Evolutionary conservation across 1,140 invertebrate species (phyloP).

Genomic region (Pseudoatta argentina): DNA sequence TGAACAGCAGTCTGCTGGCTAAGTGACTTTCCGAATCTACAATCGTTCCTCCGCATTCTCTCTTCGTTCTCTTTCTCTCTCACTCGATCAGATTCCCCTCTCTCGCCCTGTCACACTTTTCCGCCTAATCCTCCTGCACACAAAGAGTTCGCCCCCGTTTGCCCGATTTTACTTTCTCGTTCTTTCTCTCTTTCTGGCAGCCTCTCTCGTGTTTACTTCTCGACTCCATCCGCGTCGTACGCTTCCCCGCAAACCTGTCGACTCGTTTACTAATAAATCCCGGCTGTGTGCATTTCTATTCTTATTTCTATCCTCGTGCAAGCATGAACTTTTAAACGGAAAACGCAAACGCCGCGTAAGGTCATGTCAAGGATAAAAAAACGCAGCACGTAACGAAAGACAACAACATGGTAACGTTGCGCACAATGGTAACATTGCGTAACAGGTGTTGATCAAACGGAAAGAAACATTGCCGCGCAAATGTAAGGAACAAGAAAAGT

Average conservation of each 20-base stretch:
- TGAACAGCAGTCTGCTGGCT: constrained; percentile 86
- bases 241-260: not conserved
- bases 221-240: constrained; percentile 21
- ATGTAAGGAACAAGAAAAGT: not conserved
- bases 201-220: constrained; percentile 6
- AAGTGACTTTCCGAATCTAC: constrained; percentile 85
- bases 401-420: not conserved
- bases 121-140: constrained; percentile 3
- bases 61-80: constrained; percentile 63
- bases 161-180: constrained; percentile 18
- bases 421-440: not conserved
- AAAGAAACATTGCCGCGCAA: not conserved
- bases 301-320: no score
- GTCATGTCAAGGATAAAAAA: not conserved
- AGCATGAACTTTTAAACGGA: not conserved
- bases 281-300: not conserved
- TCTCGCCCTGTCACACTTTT: constrained; percentile 51
- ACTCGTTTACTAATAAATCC: constrained; percentile 30
- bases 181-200: constrained; percentile 5
- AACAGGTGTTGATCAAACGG: not conserved
- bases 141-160: not conserved
- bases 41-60: constrained; percentile 78
- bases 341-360: not conserved
- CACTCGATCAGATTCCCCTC: constrained; percentile 44
- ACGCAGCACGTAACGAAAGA: not conserved